Conservation (phyloP, 2,113 vertebrate genomes). For the Cygnus atratus region DNA sequence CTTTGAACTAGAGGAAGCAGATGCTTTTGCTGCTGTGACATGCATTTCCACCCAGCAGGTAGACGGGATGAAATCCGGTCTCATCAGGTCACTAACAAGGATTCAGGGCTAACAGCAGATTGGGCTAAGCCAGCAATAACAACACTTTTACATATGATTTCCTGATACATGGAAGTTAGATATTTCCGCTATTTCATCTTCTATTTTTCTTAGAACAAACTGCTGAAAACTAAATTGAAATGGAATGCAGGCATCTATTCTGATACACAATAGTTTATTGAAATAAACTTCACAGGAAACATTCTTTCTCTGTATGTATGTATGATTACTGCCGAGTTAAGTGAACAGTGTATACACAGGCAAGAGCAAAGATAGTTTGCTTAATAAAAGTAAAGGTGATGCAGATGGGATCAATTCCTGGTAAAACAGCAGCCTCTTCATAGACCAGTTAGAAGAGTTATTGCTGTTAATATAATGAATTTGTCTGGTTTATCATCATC, state of each 20-base stretch:
- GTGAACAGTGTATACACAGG: neutral
- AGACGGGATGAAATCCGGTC: conserved; percentile 52
- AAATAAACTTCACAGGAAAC: conserved; percentile 20
- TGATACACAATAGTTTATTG: conserved; percentile 55
- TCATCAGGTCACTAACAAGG: conserved; percentile 62
- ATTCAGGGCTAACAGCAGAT: conserved; percentile 30
- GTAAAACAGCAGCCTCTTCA: neutral
- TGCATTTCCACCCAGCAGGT: conserved; percentile 73
- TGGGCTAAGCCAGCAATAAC: conserved; percentile 65
- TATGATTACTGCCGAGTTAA: neutral
- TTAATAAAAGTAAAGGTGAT: neutral
- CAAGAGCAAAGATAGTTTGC: neutral
- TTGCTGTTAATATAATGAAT: neutral
- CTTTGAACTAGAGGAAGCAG: conserved; percentile 74
- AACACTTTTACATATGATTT: conserved; percentile 64
- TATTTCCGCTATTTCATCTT: conserved; percentile 65
- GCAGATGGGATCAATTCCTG: neutral
- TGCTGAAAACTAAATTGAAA: conserved; percentile 55
- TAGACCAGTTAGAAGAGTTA: neutral
- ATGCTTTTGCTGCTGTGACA: conserved; percentile 67
- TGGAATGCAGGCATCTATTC: conserved; percentile 59
- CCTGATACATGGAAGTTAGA: conserved; percentile 57
- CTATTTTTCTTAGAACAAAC: conserved; percentile 63
- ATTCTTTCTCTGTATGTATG: neutral
- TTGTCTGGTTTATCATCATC: neutral